Evolutionary conservation across 2,888 invertebrate species (phyloP).

Genomic region (Cinara cedri): DNA sequence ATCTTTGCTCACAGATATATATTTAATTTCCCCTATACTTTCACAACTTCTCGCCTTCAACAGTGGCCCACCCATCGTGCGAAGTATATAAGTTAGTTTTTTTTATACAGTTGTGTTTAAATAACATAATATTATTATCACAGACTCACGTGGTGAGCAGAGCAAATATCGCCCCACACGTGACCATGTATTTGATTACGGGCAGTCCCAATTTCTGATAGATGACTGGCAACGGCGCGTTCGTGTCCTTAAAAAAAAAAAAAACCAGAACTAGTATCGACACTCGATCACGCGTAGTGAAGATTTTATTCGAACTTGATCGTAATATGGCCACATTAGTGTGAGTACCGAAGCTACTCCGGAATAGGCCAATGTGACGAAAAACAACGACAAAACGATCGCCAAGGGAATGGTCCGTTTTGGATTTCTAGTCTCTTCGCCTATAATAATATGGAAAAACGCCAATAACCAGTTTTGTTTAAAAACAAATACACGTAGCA

Average conservation of each 20-base stretch:
- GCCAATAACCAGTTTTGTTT: too few relatives aligned
- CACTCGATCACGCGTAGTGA: too few relatives aligned
- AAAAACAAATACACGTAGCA: too few relatives aligned
- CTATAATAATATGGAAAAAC: conserved; percentile 25
- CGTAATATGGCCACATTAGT: conserved; percentile 91
- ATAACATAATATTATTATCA: too few relatives aligned
- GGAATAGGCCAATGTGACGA: conserved; percentile 89
- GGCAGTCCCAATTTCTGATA: conserved; percentile 79
- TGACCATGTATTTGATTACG: conserved; percentile 85
- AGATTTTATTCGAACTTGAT: conserved; percentile 68
- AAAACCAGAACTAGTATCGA: too few relatives aligned
- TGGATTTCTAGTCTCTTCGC: conserved; percentile 92
- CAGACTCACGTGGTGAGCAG: conserved; percentile 64
- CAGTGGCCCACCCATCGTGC: too few relatives aligned
- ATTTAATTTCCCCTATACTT: too few relatives aligned
- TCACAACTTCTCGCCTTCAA: too few relatives aligned
- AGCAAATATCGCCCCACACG: conserved; percentile 89
- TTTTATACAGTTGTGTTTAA: too few relatives aligned
- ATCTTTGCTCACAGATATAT: too few relatives aligned
- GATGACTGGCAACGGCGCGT: conserved; percentile 86
- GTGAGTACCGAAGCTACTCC: conserved; percentile 90
- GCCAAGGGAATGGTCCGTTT: conserved; percentile 88
- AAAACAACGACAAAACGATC: conserved; percentile 81
- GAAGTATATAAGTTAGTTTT: too few relatives aligned
- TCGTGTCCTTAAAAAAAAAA: conserved; percentile 68